These are phyloP conservation scores for Istiophorus platypterus DNA, from an alignment of 2,113 vertebrate genomes.

Conservation along the genomic window DNA sequence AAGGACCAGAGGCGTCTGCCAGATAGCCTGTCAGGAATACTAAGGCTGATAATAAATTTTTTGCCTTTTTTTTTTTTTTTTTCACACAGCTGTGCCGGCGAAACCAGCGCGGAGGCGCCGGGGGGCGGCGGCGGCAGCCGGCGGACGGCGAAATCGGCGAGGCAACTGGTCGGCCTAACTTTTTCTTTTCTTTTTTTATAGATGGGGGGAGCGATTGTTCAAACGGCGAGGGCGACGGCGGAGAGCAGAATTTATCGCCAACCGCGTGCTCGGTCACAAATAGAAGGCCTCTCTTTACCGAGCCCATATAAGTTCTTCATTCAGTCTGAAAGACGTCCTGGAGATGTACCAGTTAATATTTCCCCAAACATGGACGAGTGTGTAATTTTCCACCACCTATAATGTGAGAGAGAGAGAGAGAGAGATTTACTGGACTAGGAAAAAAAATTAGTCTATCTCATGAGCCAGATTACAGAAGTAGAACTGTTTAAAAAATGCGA, in stretches of 20 bases:
- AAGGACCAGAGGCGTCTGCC: conserved; percentile 77
- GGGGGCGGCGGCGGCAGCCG: conserved; percentile 42
- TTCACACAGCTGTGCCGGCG: conserved; percentile 72
- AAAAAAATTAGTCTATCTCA: too few species aligned
- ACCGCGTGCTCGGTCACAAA: conserved; percentile 7
- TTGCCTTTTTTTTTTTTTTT: too few species aligned
- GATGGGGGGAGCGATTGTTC: conserved; percentile 52
- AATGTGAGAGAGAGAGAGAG: too few species aligned
- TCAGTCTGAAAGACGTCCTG: neutral
- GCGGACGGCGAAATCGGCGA: conserved; percentile 44
- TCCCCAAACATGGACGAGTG: neutral
- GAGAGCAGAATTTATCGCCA: conserved; percentile 30
- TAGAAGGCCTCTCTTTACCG: neutral
- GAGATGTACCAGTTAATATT: neutral
- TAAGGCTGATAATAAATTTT: conserved; percentile 82
- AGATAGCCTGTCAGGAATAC: conserved; percentile 79
- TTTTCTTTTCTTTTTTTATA: too few species aligned
- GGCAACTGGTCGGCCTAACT: conserved; percentile 33
- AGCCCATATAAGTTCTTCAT: neutral
- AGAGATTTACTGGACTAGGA: too few species aligned
- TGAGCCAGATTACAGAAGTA: too few species aligned
- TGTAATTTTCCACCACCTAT: neutral
- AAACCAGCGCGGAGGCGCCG: conserved; percentile 52
- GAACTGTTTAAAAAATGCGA: too few species aligned
- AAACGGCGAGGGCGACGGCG: conserved; percentile 13